Conservation (phyloP, 2,797 vertebrate species). For the Phalloptychus januarius region DNA sequence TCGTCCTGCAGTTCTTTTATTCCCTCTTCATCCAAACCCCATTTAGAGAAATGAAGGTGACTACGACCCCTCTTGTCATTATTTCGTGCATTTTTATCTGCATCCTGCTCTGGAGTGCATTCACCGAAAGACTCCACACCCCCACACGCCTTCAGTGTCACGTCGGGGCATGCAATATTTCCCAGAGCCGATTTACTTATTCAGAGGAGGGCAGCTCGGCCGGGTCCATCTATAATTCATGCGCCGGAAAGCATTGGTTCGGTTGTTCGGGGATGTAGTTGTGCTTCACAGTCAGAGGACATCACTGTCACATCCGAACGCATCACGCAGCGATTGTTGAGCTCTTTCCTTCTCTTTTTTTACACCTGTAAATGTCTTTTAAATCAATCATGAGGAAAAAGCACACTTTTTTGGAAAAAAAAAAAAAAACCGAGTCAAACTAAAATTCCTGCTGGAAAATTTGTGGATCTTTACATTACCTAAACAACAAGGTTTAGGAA, state of each 20-base stretch:
- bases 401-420: too few species aligned
- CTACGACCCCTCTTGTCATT: slow-evolving; percentile 59
- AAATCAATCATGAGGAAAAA: slow-evolving; percentile 17
- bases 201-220: slow-evolving; percentile 62
- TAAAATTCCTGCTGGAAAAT: not conserved
- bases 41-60: slow-evolving; percentile 45
- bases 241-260: slow-evolving; percentile 60
- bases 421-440: not conserved
- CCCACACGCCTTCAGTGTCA: slow-evolving; percentile 10
- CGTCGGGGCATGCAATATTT: slow-evolving; percentile 32
- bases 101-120: slow-evolving; percentile 34
- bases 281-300: slow-evolving; percentile 70
- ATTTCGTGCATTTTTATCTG: slow-evolving; percentile 64
- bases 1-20: not conserved
- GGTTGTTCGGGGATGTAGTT: slow-evolving; percentile 60
- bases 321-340: slow-evolving; percentile 56
- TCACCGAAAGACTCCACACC: slow-evolving; percentile 16
- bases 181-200: slow-evolving; percentile 71
- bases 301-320: slow-evolving; percentile 59
- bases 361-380: too few species aligned
- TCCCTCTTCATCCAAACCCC: slow-evolving; percentile 14
- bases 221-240: slow-evolving; percentile 75
- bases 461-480: not conserved
- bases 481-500: not conserved
- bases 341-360: not conserved